Evolutionary conservation across 2,888 invertebrate genomes (phyloP).

Genomic region (Syrphus vitripennis): DNA sequence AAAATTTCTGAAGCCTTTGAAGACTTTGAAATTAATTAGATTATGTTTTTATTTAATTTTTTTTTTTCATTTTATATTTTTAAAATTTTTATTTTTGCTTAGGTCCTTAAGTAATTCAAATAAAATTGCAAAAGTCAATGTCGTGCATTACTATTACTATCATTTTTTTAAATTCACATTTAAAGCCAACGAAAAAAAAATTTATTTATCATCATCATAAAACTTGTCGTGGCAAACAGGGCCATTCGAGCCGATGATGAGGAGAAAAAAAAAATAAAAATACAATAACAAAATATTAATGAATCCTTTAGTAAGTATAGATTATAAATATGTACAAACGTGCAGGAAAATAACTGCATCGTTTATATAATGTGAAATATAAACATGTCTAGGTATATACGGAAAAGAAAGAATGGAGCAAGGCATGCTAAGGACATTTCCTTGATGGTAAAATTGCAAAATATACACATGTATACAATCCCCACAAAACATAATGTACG

Average conservation of each 20-base stretch:
- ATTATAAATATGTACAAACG: too few relatives aligned
- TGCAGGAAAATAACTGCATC: slow-evolving; percentile 7
- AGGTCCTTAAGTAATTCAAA: too few relatives aligned
- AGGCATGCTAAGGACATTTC: slow-evolving; percentile 57
- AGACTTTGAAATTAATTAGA: too few relatives aligned
- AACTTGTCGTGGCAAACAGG: neutral
- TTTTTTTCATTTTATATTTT: too few relatives aligned
- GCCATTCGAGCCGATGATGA: neutral
- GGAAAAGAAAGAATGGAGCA: neutral
- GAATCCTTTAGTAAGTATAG: too few relatives aligned
- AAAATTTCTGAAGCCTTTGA: too few relatives aligned
- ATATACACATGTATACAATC: slow-evolving; percentile 8
- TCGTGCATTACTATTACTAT: neutral
- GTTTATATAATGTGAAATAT: too few relatives aligned
- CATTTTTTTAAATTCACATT: neutral
- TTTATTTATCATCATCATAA: neutral
- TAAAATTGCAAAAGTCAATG: neutral
- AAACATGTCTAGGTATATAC: neutral
- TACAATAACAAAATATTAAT: neutral
- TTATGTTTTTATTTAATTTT: too few relatives aligned
- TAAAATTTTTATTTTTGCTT: too few relatives aligned
- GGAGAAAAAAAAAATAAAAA: neutral
- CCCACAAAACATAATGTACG: neutral
- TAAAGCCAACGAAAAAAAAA: neutral
- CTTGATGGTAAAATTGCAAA: slow-evolving; percentile 43